A percentile compares a stretch with the other conserved stretches of the same genome.
These are phyloP conservation scores for Triplophysa bombifrons DNA, from an alignment of 2,797 vertebrate genomes.

Conservation along the genomic window DNA sequence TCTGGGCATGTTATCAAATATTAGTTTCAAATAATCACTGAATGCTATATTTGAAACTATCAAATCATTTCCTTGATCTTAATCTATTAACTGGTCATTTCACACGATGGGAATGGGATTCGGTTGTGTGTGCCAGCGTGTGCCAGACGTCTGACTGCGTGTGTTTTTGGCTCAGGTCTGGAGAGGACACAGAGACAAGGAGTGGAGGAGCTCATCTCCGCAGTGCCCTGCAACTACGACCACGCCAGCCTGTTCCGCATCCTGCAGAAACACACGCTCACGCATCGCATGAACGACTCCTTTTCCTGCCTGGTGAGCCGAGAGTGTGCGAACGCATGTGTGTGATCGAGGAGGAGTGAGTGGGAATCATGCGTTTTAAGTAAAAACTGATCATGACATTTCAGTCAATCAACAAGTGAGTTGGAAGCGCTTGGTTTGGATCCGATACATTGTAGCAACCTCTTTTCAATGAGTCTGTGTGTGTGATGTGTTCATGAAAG, in stretches of 20 bases:
- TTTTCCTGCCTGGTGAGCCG: slow-evolving; percentile 96
- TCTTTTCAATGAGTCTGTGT: background rate
- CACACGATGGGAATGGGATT: background rate
- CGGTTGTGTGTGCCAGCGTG: background rate
- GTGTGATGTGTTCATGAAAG: slow-evolving; percentile 36
- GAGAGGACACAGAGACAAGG: slow-evolving; percentile 83
- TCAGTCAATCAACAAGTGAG: background rate
- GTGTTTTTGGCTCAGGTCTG: slow-evolving; percentile 73
- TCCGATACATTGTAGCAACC: background rate
- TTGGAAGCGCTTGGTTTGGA: background rate
- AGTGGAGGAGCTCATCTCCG: slow-evolving; percentile 93
- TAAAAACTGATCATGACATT: background rate
- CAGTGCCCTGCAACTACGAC: slow-evolving; percentile 87
- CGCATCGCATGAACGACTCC: slow-evolving; percentile 96
- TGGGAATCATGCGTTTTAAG: background rate
- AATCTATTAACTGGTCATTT: slow-evolving; percentile 32
- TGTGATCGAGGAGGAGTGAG: slow-evolving; percentile 3
- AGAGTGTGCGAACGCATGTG: slow-evolving; percentile 9
- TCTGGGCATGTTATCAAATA: background rate
- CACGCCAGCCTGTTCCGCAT: slow-evolving; percentile 88
- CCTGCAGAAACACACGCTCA: slow-evolving; percentile 90
- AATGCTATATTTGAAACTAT: background rate
- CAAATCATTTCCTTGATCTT: background rate
- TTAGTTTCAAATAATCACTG: background rate
- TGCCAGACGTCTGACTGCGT: slow-evolving; percentile 40